phyloP scores from a whole-genome alignment of 2,113 vertebrate species.

The Nymphicus hollandicus region DNA sequence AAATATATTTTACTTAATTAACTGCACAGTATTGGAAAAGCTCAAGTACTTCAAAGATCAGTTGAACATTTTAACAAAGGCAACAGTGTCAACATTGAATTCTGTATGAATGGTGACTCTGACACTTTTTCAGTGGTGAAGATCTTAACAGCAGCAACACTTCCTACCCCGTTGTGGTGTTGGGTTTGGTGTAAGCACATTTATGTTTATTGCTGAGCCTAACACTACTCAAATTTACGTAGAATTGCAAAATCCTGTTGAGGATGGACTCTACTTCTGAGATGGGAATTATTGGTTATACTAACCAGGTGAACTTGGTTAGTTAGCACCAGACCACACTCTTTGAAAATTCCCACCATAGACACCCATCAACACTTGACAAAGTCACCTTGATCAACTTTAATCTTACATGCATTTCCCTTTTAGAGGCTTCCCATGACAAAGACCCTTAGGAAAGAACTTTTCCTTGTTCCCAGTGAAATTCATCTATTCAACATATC shows the following conservation, averaged over 20 bases:
- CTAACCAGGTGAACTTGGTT: not conserved
- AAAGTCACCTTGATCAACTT: not conserved
- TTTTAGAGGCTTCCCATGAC: not conserved
- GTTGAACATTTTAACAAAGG: not conserved
- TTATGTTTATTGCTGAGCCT: not conserved
- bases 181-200: not conserved
- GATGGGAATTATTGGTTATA: not conserved
- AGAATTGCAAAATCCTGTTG: not conserved
- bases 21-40: not conserved
- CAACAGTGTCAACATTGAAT: not conserved
- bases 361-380: not conserved
- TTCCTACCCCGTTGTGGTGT: not conserved
- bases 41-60: not conserved
- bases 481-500: not conserved
- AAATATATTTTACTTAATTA: not conserved
- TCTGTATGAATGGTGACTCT: not conserved
- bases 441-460: not conserved
- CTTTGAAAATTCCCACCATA: not conserved
- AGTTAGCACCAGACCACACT: not conserved
- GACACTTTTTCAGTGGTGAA: not conserved
- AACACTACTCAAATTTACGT: not conserved
- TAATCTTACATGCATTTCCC: not conserved
- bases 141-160: not conserved
- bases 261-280: rapidly evolving
- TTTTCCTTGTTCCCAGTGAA: not conserved